A percentile compares a stretch with the other conserved stretches of the same genome.
phyloP scores from a whole-genome alignment of 37 sponge, comb jelly and placozoan genomes.

The Beroe ovata region DNA sequence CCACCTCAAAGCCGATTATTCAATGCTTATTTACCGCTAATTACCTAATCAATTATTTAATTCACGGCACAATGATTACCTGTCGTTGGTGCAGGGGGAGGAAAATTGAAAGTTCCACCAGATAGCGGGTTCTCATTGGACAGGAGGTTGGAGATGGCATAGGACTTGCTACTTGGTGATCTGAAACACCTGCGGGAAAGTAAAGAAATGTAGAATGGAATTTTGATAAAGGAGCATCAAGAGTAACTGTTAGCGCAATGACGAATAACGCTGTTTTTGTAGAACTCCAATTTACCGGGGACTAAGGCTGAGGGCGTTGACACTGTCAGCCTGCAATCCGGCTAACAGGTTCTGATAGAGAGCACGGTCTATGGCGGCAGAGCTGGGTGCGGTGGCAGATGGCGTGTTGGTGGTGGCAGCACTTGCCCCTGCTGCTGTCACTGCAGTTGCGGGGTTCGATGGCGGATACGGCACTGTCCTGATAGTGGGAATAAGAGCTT shows the following conservation, averaged over 20 bases:
- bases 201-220: too few species aligned
- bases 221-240: too few species aligned
- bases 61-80: not conserved
- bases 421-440: not conserved
- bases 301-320: conserved; percentile 64
- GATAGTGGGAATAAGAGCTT: not conserved
- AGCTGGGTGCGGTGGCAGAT: not conserved
- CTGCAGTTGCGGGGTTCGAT: not conserved
- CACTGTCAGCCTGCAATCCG: conserved; percentile 37
- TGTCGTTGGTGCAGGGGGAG: not conserved
- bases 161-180: conserved; percentile 13
- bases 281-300: too few species aligned
- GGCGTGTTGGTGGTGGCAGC: not conserved
- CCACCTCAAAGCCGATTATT: too few species aligned
- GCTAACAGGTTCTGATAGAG: conserved; percentile 4
- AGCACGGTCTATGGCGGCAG: conserved; percentile 10
- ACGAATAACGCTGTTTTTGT: too few species aligned
- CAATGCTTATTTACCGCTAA: too few species aligned
- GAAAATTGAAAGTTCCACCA: conserved; percentile 9
- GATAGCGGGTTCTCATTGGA: conserved; percentile 41
- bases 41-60: too few species aligned
- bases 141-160: conserved; percentile 30
- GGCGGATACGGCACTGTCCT: conserved; percentile 2
- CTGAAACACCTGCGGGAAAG: conserved; percentile 17
- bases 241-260: too few species aligned